Conservation (phyloP, 1,140 invertebrate species). For the Anastatus disparis region DNA sequence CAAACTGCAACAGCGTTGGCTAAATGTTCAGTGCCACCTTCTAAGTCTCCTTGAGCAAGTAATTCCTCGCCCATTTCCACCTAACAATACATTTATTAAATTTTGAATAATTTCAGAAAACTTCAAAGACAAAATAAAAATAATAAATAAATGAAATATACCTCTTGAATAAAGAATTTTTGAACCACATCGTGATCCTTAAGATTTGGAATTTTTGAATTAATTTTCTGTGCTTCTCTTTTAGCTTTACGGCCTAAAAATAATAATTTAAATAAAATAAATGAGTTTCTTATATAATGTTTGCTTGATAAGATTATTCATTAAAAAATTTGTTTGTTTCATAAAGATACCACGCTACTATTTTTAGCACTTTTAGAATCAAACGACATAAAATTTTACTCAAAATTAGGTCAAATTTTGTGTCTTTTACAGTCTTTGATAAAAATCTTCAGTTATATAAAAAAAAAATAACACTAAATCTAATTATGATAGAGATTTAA, state of each 20-base stretch:
- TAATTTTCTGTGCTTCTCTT: conserved; percentile 63
- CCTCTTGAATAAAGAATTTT: conserved; percentile 88
- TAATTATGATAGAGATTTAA: too few relatives aligned
- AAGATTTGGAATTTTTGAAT: conserved; percentile 81
- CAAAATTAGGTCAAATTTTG: too few relatives aligned
- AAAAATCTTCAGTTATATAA: too few relatives aligned
- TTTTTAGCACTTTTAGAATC: too few relatives aligned
- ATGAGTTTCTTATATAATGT: too few relatives aligned
- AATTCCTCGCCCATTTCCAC: conserved; percentile 92
- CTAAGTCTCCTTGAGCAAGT: conserved; percentile 84
- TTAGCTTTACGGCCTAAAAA: conserved; percentile 69
- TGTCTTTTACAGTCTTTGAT: too few relatives aligned
- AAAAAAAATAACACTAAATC: too few relatives aligned
- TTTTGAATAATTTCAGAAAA: neutral
- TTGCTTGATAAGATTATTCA: too few relatives aligned
- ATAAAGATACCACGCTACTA: too few relatives aligned
- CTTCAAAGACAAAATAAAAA: neutral
- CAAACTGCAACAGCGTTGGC: conserved; percentile 96
- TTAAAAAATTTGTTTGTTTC: too few relatives aligned
- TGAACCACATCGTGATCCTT: conserved; percentile 93
- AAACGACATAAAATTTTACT: too few relatives aligned
- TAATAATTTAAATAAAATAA: too few relatives aligned
- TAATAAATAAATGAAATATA: conserved; percentile 48
- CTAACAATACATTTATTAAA: conserved; percentile 54
- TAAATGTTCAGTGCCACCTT: conserved; percentile 92